These are phyloP conservation scores for Habropoda laboriosa DNA, from an alignment of 1,140 invertebrate species.

Conservation along the genomic window DNA sequence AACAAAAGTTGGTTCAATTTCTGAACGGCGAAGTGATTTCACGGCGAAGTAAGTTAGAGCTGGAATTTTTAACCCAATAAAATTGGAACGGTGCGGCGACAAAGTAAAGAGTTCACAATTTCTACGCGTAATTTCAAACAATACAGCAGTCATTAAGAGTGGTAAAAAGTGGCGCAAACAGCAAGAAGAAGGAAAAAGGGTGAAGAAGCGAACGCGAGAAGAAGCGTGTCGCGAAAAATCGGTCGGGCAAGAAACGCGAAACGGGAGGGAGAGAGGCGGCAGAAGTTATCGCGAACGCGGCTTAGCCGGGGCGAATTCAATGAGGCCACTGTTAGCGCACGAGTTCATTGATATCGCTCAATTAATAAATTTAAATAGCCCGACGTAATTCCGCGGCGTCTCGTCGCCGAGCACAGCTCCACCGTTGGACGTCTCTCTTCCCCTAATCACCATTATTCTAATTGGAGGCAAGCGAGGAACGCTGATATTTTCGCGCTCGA, in stretches of 20 bases:
- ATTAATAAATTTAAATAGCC: constrained; percentile 80
- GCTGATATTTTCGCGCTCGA: constrained; percentile 43
- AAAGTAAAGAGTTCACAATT: no score
- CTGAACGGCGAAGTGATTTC: no score
- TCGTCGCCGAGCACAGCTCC: constrained; percentile 43
- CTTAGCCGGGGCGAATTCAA: constrained; percentile 73
- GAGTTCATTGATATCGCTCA: constrained; percentile 80
- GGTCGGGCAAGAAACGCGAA: constrained; percentile 12
- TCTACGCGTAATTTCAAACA: no score
- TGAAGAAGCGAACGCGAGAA: neutral
- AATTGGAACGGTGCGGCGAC: no score
- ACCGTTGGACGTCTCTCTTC: constrained; percentile 22
- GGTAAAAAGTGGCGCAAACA: no score
- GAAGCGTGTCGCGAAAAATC: constrained; percentile 36
- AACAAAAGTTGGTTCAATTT: no score
- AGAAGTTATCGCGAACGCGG: constrained; percentile 62
- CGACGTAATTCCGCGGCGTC: constrained; percentile 70
- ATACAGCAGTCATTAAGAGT: no score
- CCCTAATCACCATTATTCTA: constrained; percentile 51
- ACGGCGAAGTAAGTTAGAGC: no score
- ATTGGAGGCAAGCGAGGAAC: constrained; percentile 32
- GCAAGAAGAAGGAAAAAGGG: neutral
- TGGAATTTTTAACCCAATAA: no score
- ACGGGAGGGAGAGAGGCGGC: neutral
- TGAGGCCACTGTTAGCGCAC: constrained; percentile 76